Evolutionary conservation across 2,113 vertebrate species (phyloP).

Genomic region (Sinosuthora webbiana): DNA sequence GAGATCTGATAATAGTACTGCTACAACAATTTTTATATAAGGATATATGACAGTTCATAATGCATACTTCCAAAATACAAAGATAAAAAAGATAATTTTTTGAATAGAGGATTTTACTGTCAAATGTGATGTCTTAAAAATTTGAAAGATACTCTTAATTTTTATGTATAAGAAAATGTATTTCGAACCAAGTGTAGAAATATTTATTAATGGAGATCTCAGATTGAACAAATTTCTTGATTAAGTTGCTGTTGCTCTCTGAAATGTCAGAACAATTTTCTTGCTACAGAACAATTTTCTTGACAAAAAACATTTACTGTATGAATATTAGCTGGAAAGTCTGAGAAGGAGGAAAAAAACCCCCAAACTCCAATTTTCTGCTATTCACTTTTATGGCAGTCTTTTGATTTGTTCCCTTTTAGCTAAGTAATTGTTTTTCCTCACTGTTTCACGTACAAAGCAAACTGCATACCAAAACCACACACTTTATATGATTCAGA

Average conservation of each 20-base stretch:
- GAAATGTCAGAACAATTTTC: conserved; percentile 54
- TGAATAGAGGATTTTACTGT: neutral
- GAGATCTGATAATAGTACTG: neutral
- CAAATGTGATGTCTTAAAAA: neutral
- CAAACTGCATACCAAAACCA: conserved; percentile 62
- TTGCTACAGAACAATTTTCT: conserved; percentile 42
- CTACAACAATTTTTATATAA: neutral
- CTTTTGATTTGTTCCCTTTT: conserved; percentile 51
- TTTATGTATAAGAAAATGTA: neutral
- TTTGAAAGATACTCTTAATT: neutral
- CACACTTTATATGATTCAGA: conserved; percentile 22
- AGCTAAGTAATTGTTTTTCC: conserved; percentile 47
- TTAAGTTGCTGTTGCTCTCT: conserved; percentile 17
- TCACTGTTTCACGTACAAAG: conserved; percentile 51
- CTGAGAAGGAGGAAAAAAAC: neutral
- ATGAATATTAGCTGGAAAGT: conserved; percentile 44
- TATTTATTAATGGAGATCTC: neutral
- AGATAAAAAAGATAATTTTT: neutral
- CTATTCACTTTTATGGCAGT: neutral
- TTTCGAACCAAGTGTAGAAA: neutral
- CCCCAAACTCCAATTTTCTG: neutral
- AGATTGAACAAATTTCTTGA: conserved; percentile 17
- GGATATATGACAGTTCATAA: neutral
- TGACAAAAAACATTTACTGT: conserved; percentile 50
- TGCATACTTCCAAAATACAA: neutral